These are phyloP conservation scores for Patiria miniata DNA, from an alignment of 35 echinoderm and acorn worm genomes.

Conservation along the genomic window DNA sequence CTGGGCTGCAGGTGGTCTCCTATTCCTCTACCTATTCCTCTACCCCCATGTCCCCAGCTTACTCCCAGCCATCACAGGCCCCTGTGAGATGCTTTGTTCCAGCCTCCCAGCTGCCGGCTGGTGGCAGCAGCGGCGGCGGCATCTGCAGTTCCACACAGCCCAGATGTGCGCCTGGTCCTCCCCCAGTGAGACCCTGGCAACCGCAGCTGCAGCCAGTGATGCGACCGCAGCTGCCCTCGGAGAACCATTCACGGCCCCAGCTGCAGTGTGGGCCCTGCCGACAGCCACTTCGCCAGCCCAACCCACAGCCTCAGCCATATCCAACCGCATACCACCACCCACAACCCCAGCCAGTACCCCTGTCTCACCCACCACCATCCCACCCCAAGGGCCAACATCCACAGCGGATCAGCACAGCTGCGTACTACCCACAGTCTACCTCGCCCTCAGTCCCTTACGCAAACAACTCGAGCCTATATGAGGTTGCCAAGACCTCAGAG, in stretches of 20 bases:
- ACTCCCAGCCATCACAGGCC: neutral
- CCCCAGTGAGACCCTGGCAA: too few species aligned
- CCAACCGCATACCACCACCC: neutral
- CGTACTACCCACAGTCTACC: neutral
- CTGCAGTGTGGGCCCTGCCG: neutral
- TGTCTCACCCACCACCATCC: neutral
- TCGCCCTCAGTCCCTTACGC: neutral
- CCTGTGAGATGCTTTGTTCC: neutral
- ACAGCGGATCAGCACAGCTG: neutral
- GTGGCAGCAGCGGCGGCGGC: too few species aligned
- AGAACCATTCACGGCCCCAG: neutral
- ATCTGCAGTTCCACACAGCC: too few species aligned
- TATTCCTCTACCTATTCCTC: neutral
- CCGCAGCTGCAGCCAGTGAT: too few species aligned
- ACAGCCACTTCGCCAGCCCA: neutral
- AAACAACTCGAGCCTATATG: neutral
- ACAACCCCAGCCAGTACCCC: neutral
- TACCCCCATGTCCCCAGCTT: neutral
- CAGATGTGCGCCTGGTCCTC: too few species aligned
- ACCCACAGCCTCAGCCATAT: neutral
- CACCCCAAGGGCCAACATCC: neutral
- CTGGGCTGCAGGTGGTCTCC: neutral
- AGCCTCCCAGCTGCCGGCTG: neutral
- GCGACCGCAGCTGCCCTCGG: neutral
- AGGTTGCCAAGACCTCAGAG: neutral